Percentiles rank a stretch among this genome's conserved stretches.
Conservation (phyloP, 2,113 vertebrate species). For the Dunckerocampus dactyliophorus region DNA sequence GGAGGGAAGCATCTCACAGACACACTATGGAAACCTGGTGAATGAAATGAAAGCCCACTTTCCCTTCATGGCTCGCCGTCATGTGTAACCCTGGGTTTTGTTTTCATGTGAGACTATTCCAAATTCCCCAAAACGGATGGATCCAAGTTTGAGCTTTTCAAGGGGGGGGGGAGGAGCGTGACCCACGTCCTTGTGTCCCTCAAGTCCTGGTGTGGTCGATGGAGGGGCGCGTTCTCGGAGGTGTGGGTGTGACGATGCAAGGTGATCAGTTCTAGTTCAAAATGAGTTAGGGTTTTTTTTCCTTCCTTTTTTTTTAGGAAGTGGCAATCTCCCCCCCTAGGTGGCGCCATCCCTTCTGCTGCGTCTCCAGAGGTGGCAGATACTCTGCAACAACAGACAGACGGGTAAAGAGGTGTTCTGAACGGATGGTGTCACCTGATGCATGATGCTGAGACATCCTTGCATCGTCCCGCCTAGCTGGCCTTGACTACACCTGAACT, state of each 20-base stretch:
- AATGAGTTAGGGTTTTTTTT: background rate
- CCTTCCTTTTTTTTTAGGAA: conserved; percentile 51
- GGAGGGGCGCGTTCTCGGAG: conserved; percentile 43
- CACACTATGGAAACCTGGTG: conserved; percentile 49
- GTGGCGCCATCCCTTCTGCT: conserved; percentile 85
- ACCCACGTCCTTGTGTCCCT: conserved; percentile 35
- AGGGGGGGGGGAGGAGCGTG: conserved; percentile 20
- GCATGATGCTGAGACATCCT: background rate
- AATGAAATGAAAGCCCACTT: conserved; percentile 52
- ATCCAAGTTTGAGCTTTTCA: conserved; percentile 36
- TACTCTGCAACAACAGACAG: conserved; percentile 78
- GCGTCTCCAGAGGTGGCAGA: conserved; percentile 82
- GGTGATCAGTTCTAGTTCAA: conserved; percentile 57
- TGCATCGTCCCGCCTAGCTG: background rate
- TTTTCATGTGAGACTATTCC: conserved; percentile 23
- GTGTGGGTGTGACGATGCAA: conserved; percentile 57
- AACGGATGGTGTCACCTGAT: background rate
- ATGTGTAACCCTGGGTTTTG: conserved; percentile 52
- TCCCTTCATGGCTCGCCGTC: conserved; percentile 46
- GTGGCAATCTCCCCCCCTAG: conserved; percentile 80
- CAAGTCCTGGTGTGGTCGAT: conserved; percentile 43
- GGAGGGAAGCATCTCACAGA: conserved; percentile 36
- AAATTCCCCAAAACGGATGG: conserved; percentile 26
- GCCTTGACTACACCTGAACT: background rate
- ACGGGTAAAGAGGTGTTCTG: conserved; percentile 7